Conservation (phyloP, 2,888 invertebrate genomes). For the Coelinius sp. region DNA sequence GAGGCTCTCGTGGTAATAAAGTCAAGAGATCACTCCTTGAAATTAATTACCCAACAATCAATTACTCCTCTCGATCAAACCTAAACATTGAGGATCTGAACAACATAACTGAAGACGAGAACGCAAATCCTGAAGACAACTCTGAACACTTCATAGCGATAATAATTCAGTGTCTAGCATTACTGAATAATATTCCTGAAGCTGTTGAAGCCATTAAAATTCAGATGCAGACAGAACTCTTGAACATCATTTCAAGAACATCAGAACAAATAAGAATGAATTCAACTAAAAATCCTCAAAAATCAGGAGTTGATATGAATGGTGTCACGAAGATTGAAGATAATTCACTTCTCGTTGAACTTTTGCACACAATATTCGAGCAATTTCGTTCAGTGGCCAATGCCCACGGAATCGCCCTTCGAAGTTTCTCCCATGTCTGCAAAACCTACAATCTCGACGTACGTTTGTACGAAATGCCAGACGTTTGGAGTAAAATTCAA, state of each 20-base stretch:
- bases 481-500: constrained; percentile 93
- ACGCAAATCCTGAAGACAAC: constrained; percentile 76
- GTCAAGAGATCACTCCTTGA: constrained; percentile 74
- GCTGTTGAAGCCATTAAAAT: constrained; percentile 89
- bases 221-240: constrained; percentile 86
- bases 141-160: constrained; percentile 82
- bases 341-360: constrained; percentile 73
- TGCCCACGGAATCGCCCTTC: constrained; percentile 81
- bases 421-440: constrained; percentile 77
- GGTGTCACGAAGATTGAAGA: constrained; percentile 52
- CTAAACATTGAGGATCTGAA: constrained; percentile 55
- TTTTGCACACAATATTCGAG: constrained; percentile 83
- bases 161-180: constrained; percentile 87
- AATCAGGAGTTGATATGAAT: constrained; percentile 36
- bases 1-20: constrained; percentile 75
- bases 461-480: constrained; percentile 79
- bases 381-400: constrained; percentile 87
- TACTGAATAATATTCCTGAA: constrained; percentile 86
- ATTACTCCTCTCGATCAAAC: constrained; percentile 51
- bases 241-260: constrained; percentile 84
- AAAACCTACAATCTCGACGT: constrained; percentile 74
- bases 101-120: constrained; percentile 75
- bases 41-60: constrained; percentile 61
- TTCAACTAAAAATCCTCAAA: neutral
- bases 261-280: constrained; percentile 78